Evolutionary conservation across 2,797 vertebrate species (phyloP), one percentile per base, ranked within the genome.

Genomic region (Megalops cyprinoides): DNA sequence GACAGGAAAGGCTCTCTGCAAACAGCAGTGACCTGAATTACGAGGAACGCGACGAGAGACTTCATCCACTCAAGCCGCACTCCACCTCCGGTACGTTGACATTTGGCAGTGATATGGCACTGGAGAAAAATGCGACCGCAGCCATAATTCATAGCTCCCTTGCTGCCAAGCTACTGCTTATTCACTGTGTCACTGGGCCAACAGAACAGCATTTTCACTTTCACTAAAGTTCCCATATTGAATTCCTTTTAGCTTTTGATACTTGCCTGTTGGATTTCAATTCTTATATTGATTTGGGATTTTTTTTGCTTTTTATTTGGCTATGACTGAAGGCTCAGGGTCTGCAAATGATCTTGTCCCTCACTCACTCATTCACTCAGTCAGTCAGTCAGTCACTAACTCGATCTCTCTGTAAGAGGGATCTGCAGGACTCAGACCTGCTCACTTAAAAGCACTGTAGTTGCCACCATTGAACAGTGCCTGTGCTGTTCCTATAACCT

Each of bases 101-200:
- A 37, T 71, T 79, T 55, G 75, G 28, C 71, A 79, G 48, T 48
- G 62, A 42, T 46, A 60, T 46, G 31, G 10, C 42, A 77, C 48
- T 51, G 28, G 37, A 6, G 67, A 65, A 49, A 71, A 77, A 25
- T 58, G 39, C 73, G 23, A n/a, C 69, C 81, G 79, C 65, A 83
- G 79, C 86, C 84, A 84, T 86, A 81, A 89, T 69, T 87, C 74
- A 86, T 31, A 34, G 28, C 60, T 65, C 31, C 62, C 75, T 81
- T 71, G n/a, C n/a, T n/a, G n/a, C n/a, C n/a, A n/a, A n/a, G n/a
- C n/a, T n/a, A 60, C 77, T 37, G 42, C 81, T 58, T 56, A 25
- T 23, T 58, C 20, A 60, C n/a, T 60, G 58, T n/a, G 58, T 60
- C 58, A 60, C 6, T 37, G 60, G 31, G 31, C 60, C 31, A 65